These are phyloP conservation scores for Harlomillsia oculata DNA, from an alignment of 1,140 invertebrate genomes.

Conservation along the genomic window DNA sequence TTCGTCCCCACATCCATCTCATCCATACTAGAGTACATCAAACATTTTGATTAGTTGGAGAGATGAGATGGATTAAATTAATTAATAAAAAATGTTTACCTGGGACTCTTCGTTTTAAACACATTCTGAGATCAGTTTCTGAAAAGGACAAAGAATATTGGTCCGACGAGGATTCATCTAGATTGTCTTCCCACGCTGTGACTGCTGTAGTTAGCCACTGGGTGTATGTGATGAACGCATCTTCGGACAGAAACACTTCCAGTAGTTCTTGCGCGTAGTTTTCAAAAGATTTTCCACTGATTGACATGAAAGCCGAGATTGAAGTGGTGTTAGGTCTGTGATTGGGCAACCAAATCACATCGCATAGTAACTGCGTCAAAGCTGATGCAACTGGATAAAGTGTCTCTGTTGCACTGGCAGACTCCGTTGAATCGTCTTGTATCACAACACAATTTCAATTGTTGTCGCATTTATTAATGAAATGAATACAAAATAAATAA, in stretches of 20 bases:
- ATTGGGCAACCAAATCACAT: conserved; percentile 31
- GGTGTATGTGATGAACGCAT: conserved; percentile 20
- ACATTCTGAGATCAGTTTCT: conserved; percentile 23
- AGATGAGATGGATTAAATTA: too few relatives aligned
- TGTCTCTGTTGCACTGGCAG: too few relatives aligned
- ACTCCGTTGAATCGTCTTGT: too few relatives aligned
- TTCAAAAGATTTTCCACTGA: conserved; percentile 34
- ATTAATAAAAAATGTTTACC: conserved; percentile 12
- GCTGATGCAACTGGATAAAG: conserved; percentile 25
- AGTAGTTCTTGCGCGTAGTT: conserved; percentile 29
- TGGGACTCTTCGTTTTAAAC: conserved; percentile 26
- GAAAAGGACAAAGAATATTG: conserved; percentile 5
- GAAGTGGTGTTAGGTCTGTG: conserved; percentile 28
- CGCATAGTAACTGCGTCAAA: conserved; percentile 27
- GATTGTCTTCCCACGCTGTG: conserved; percentile 10
- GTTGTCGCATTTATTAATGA: too few relatives aligned
- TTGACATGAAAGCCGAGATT: conserved; percentile 25
- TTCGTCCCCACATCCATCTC: conserved; percentile 34
- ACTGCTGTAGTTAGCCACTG: conserved; percentile 14
- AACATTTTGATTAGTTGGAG: too few relatives aligned
- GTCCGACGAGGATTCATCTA: neutral
- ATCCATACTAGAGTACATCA: conserved; percentile 24
- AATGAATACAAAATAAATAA: too few relatives aligned
- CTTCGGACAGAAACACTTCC: conserved; percentile 27
- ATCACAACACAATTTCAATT: too few relatives aligned